phyloP scores from a whole-genome alignment of 2,113 vertebrate species.

The Anthoscopus minutus region DNA sequence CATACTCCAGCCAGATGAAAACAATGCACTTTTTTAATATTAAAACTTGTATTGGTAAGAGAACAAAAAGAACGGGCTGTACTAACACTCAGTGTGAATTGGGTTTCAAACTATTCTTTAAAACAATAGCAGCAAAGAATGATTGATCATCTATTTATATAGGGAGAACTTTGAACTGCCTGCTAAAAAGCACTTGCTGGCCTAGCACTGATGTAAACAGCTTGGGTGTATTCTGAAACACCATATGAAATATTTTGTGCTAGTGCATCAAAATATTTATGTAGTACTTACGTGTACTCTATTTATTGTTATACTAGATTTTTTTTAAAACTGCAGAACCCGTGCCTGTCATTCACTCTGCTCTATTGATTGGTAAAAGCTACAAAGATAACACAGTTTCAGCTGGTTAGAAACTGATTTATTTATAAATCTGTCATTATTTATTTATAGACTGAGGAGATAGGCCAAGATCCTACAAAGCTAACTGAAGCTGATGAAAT shows the following conservation, averaged over 20 bases:
- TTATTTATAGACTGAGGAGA: conserved; percentile 51
- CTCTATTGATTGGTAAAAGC: conserved; percentile 23
- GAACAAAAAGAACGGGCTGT: conserved; percentile 40
- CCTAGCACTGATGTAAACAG: background rate
- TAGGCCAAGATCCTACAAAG: conserved; percentile 48
- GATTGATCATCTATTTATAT: conserved; percentile 48
- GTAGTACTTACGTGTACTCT: background rate
- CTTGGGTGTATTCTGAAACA: background rate
- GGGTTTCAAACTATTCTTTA: conserved; percentile 26
- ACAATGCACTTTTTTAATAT: background rate
- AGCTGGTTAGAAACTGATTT: conserved; percentile 41
- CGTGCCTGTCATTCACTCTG: background rate
- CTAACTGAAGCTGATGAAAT: conserved; percentile 1
- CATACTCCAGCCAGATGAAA: background rate
- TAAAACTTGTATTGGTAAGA: conserved; percentile 15
- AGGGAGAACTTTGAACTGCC: background rate
- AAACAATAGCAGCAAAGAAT: conserved; percentile 42
- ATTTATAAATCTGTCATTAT: conserved; percentile 55
- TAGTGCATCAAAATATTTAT: conserved; percentile 8
- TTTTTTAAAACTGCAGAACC: background rate
- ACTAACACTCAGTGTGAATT: background rate
- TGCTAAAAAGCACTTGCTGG: background rate
- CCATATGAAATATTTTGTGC: background rate
- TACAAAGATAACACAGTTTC: conserved; percentile 44
- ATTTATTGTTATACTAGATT: background rate